Evolutionary conservation across 1,140 invertebrate genomes (phyloP).

Genomic region (Eciton burchellii): DNA sequence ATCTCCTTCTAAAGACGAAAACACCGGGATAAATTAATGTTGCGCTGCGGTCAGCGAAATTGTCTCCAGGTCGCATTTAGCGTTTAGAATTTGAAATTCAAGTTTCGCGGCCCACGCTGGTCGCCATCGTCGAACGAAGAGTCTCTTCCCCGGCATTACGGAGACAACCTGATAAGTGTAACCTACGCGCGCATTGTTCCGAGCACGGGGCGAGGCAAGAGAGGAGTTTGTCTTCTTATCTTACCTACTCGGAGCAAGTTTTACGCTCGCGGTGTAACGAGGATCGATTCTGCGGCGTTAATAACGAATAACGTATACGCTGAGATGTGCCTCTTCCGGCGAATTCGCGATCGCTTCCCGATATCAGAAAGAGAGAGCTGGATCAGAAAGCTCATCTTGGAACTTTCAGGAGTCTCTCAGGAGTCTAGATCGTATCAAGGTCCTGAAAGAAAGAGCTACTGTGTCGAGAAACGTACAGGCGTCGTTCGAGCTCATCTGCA

Average conservation of each 20-base stretch:
- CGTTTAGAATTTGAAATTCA: slow-evolving; percentile 25
- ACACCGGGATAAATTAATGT: background rate
- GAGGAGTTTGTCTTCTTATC: slow-evolving; percentile 53
- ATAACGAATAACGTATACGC: background rate
- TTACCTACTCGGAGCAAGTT: slow-evolving; percentile 40
- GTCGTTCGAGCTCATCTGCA: no score
- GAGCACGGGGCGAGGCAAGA: slow-evolving; percentile 47
- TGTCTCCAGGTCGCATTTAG: background rate
- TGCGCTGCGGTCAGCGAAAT: background rate
- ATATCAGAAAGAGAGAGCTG: no score
- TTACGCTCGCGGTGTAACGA: slow-evolving; percentile 19
- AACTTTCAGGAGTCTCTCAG: no score
- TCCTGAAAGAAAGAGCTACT: no score
- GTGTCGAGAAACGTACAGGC: no score
- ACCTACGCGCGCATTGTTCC: slow-evolving; percentile 69
- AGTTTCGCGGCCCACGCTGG: slow-evolving; percentile 24
- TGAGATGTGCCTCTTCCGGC: background rate
- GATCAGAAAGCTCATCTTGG: no score
- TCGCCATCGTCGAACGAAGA: slow-evolving; percentile 16
- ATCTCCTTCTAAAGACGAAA: background rate
- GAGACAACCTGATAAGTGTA: slow-evolving; percentile 63
- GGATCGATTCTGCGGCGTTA: slow-evolving; percentile 31
- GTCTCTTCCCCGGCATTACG: slow-evolving; percentile 49
- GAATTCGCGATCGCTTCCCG: no score
- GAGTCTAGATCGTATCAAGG: no score